Base-by-base conservation (phyloP, 1,140 invertebrate species). In the Drosophila lacertosa region DNA sequence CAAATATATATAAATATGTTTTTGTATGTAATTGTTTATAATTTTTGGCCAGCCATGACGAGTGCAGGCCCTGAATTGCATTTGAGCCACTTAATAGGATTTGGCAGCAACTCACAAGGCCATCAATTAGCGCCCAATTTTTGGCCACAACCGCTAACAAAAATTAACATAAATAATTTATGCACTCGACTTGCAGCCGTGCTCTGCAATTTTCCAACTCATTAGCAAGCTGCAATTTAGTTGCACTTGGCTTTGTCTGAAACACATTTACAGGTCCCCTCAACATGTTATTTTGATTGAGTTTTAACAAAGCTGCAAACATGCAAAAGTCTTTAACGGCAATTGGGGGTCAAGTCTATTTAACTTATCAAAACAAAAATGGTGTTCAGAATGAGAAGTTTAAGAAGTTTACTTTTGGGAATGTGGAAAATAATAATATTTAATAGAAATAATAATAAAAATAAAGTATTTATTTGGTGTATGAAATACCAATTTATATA, bases 31-130 rank as follows among this genome's bases (percentile, higher is more conserved):
- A 40, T 24, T 47, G 9, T 58, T 50, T 40, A 76, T 69, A 42
- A 42, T 59, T 75, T 82, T 84, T 78, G 65, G 80, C 79, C 67
- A 75, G 40, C 68, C 48, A 50, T 77, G 71, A 57, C 24, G 33
- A 82, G 51, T 55, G 74, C 80, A 83, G 80, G 54, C 80, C 80
- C 79, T 84, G 79, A 79, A 73, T 71, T 84, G 79, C 79, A 80
- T 86, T 76, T 13, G 35, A 57, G 44, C 20, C 44, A 55, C 47
- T 64, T 66, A 84, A 83, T 79, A 64, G 48, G 66, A 68, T 69
- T 79, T 74, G 20, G 63, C 48, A 51, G 65, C 60, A 74, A 29
- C 35, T n/a, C n/a, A 29, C 66, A 83, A 84, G 80, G 80, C 73
- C 81, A 76, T 63, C 59, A 73, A 84, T 73, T 76, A 80, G 72